These are phyloP conservation scores for Sinohyriopsis cumingii DNA, from an alignment of 2,888 invertebrate genomes.

Conservation along the genomic window DNA sequence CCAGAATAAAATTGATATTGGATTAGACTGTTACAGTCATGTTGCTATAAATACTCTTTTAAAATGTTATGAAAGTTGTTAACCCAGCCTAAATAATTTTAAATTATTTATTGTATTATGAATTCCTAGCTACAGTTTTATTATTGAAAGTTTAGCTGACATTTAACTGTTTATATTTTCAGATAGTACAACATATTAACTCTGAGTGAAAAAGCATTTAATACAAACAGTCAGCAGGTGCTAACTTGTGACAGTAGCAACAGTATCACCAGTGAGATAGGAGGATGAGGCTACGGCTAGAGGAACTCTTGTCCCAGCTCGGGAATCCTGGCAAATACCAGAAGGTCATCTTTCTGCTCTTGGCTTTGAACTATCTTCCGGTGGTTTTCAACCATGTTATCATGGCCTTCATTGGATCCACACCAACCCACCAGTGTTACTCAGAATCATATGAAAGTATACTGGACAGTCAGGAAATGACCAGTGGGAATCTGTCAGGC, in stretches of 20 bases:
- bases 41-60: too few species aligned
- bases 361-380: constrained; percentile 59
- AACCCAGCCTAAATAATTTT: too few species aligned
- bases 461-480: constrained; percentile 4
- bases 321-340: constrained; percentile 58
- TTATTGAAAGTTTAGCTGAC: too few species aligned
- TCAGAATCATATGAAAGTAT: constrained; percentile 17
- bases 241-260: not conserved
- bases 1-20: too few species aligned
- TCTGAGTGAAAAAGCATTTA: too few species aligned
- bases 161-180: too few species aligned
- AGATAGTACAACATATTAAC: too few species aligned
- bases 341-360: constrained; percentile 50
- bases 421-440: constrained; percentile 44
- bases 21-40: too few species aligned
- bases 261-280: not conserved
- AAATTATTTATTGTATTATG: too few species aligned
- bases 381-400: constrained; percentile 63
- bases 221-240: too few species aligned
- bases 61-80: too few species aligned
- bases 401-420: constrained; percentile 61
- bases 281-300: constrained; percentile 42
- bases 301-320: constrained; percentile 47
- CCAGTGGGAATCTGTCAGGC: constrained; percentile 1
- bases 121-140: too few species aligned